phyloP scores from a whole-genome alignment of 2,888 invertebrate species.

The Lasioglossum oenotherae region DNA sequence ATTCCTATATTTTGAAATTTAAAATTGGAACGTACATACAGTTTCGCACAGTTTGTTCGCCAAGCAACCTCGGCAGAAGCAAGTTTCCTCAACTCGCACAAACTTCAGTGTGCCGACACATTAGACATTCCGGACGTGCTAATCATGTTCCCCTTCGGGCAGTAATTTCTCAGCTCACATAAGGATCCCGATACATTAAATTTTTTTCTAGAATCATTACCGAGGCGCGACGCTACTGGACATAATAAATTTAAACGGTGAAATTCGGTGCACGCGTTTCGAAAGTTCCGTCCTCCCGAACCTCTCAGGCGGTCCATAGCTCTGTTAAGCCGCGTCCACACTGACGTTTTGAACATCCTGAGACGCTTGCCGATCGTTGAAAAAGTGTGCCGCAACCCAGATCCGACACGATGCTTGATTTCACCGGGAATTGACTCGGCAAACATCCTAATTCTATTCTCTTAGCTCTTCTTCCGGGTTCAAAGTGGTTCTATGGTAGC shows the following conservation, averaged over 20 bases:
- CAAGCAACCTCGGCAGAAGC: neutral
- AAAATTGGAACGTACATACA: neutral
- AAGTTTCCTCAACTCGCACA: neutral
- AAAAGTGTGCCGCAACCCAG: constrained; percentile 76
- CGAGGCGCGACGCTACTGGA: neutral
- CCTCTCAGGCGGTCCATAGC: neutral
- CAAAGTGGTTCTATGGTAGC: neutral
- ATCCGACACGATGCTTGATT: constrained; percentile 65
- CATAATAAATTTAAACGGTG: constrained; percentile 28
- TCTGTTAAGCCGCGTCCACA: constrained; percentile 25
- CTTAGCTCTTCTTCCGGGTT: neutral
- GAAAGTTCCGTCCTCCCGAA: constrained; percentile 43
- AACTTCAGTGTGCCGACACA: neutral
- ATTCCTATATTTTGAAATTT: neutral
- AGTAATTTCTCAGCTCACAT: neutral
- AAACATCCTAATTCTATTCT: constrained; percentile 29
- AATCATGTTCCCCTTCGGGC: neutral
- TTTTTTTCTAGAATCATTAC: neutral
- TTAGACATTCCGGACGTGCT: neutral
- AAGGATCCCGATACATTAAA: neutral
- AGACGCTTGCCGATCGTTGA: constrained; percentile 34
- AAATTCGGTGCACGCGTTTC: constrained; percentile 47
- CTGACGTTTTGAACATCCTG: constrained; percentile 51
- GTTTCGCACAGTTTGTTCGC: neutral
- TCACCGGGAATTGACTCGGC: constrained; percentile 59